Evolutionary conservation across 1,140 invertebrate genomes (phyloP).

Genomic region (Diorhabda elongata): DNA sequence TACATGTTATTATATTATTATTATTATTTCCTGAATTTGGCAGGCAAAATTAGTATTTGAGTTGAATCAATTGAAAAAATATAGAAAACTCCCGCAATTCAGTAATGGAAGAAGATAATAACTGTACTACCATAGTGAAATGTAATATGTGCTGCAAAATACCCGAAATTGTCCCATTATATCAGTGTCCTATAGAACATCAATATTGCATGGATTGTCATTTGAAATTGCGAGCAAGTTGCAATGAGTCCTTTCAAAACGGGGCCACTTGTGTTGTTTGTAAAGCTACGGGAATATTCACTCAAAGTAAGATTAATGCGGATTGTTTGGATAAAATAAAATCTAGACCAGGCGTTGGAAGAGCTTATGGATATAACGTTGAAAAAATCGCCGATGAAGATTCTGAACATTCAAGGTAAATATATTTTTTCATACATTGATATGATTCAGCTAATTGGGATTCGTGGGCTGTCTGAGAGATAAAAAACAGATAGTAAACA

Average conservation of each 20-base stretch:
- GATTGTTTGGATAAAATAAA: conserved; percentile 24
- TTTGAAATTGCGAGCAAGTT: conserved; percentile 5
- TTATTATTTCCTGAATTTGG: conserved; percentile 3
- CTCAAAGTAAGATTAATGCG: conserved; percentile 16
- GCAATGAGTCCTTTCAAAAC: conserved; percentile 7
- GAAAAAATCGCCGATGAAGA: conserved; percentile 12
- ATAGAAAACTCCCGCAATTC: not conserved
- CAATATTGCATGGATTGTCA: conserved; percentile 15
- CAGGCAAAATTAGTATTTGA: conserved; percentile 20
- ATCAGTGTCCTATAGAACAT: conserved; percentile 15
- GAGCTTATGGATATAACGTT: conserved; percentile 32
- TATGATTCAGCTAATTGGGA: no score
- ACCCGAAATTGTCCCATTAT: conserved; percentile 15
- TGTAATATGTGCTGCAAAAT: conserved; percentile 19
- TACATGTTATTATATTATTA: no score
- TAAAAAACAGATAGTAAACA: not conserved
- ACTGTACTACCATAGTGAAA: conserved; percentile 17
- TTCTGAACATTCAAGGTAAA: conserved; percentile 15
- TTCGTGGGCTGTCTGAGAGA: conserved; percentile 6
- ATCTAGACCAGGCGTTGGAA: conserved; percentile 37
- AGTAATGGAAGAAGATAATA: conserved; percentile 14
- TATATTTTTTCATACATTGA: not conserved
- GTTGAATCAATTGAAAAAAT: conserved; percentile 7
- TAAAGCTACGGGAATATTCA: conserved; percentile 12
- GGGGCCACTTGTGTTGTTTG: conserved; percentile 17